Percentiles rank a stretch among this genome's conserved stretches.
These are phyloP conservation scores for Acanthosepion esculentum DNA, from an alignment of 2,888 invertebrate species.

Conservation along the genomic window DNA sequence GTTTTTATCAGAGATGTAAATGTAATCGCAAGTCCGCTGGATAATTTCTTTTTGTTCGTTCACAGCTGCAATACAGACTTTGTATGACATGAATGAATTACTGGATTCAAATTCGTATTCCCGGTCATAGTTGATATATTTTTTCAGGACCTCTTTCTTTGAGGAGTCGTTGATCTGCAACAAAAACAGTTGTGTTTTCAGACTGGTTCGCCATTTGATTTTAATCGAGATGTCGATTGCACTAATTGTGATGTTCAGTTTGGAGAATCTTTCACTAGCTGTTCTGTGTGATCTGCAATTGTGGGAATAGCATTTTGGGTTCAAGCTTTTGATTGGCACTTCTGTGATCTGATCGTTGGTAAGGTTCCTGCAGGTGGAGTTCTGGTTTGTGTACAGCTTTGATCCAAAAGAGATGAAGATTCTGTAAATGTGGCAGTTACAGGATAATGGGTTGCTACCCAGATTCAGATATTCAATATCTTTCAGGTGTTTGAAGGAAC, in stretches of 20 bases:
- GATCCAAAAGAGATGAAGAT: conserved; percentile 25
- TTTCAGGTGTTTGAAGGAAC: conserved; percentile 51
- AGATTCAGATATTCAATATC: conserved; percentile 55
- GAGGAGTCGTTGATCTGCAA: not conserved
- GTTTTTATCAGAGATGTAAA: not conserved
- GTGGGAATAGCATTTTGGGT: not conserved
- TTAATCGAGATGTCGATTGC: not conserved
- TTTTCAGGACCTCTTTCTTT: not conserved
- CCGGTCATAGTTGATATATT: not conserved
- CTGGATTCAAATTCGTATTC: conserved; percentile 50
- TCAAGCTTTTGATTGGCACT: not conserved
- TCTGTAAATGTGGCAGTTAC: conserved; percentile 53
- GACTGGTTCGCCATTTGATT: conserved; percentile 37
- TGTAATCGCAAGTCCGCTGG: conserved; percentile 44
- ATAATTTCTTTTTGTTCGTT: conserved; percentile 49
- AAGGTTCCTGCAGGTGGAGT: not conserved
- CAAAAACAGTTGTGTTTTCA: not conserved
- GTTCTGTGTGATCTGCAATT: not conserved
- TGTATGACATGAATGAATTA: conserved; percentile 51
- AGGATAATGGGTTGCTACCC: conserved; percentile 53
- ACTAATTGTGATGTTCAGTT: not conserved
- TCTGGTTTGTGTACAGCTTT: not conserved
- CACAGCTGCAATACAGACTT: conserved; percentile 54
- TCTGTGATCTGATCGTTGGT: not conserved
- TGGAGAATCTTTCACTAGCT: not conserved